Evolutionary conservation across 1,140 invertebrate species (phyloP).

Genomic region (Odontomachus brunneus): DNA sequence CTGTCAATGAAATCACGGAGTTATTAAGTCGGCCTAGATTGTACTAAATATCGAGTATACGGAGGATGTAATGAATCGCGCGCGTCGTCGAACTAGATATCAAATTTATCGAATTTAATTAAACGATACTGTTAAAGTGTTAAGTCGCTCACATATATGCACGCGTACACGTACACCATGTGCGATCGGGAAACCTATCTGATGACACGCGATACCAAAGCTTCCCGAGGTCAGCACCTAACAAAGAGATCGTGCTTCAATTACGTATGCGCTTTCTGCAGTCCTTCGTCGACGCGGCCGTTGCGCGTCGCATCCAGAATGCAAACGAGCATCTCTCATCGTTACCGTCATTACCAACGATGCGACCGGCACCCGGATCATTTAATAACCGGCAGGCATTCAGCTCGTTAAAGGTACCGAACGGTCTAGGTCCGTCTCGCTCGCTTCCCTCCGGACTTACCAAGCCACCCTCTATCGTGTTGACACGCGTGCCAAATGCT

Average conservation of each 20-base stretch:
- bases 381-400: not conserved
- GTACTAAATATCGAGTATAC: too few relatives aligned
- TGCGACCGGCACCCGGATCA: not conserved
- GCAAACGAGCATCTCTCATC: constrained; percentile 1
- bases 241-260: constrained; percentile 24
- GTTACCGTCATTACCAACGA: not conserved
- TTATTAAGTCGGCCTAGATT: too few relatives aligned
- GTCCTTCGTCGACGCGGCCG: not conserved
- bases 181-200: not conserved
- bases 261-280: not conserved
- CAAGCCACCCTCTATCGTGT: not conserved
- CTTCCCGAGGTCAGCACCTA: constrained; percentile 23
- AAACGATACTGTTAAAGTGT: too few relatives aligned
- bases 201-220: constrained; percentile 15
- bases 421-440: too few relatives aligned
- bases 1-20: too few relatives aligned
- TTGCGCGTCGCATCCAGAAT: constrained; percentile 8
- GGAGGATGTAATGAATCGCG: too few relatives aligned
- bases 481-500: constrained; percentile 14
- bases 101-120: too few relatives aligned
- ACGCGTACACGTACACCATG: too few relatives aligned
- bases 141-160: too few relatives aligned
- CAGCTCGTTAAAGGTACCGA: not conserved
- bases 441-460: not conserved
- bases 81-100: too few relatives aligned